Percentiles rank a stretch among this genome's conserved stretches.
phyloP scores from a whole-genome alignment of 2,888 invertebrate species.

The Amblyjoppa proteus region DNA sequence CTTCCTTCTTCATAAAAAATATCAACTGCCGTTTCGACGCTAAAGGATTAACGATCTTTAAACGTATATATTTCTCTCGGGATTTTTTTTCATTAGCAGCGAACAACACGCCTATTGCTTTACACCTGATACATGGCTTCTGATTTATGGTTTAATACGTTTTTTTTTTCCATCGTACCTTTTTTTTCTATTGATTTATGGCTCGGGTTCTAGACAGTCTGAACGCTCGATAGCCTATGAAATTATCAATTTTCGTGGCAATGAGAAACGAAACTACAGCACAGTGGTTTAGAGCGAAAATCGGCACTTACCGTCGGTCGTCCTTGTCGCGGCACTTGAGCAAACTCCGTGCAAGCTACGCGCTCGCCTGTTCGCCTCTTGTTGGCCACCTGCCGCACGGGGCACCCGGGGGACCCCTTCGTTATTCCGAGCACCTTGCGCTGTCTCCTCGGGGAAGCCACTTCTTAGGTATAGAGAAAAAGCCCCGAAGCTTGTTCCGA shows the following conservation, averaged over 20 bases:
- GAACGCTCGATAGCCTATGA: background rate
- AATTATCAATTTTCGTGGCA: background rate
- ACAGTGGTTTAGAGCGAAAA: constrained; percentile 1
- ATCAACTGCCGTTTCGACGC: too few species aligned
- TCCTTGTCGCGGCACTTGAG: constrained; percentile 61
- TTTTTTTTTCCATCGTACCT: background rate
- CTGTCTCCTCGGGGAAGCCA: constrained; percentile 11
- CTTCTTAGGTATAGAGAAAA: constrained; percentile 14
- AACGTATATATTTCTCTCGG: background rate
- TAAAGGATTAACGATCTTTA: background rate
- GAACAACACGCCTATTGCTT: background rate
- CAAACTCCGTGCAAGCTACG: constrained; percentile 23
- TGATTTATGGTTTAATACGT: background rate
- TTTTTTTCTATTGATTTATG: background rate
- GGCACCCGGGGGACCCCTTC: constrained; percentile 38
- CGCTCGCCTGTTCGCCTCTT: constrained; percentile 34
- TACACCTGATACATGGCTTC: background rate
- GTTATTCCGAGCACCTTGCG: constrained; percentile 45
- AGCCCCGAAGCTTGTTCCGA: constrained; percentile 16
- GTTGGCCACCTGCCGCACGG: constrained; percentile 55
- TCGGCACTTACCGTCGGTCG: constrained; percentile 45
- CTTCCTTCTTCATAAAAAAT: too few species aligned
- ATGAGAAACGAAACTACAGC: background rate
- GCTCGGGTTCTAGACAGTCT: background rate
- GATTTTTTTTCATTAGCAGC: background rate